Conservation (phyloP, 2,797 vertebrate genomes). For the Enoplosus armatus region DNA sequence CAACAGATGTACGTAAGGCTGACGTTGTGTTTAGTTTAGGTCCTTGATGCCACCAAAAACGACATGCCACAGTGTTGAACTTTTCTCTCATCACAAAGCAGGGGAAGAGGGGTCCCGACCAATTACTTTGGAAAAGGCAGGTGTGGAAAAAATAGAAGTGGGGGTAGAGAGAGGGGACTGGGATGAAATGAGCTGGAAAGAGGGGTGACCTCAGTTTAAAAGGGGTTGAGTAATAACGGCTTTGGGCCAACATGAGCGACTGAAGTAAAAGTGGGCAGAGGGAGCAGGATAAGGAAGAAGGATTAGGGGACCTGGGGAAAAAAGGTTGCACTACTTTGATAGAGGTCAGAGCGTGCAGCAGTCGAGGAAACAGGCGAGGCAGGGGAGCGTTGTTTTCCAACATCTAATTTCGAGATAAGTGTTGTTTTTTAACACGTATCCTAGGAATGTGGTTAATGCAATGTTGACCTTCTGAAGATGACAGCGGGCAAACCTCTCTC, state of each 20-base stretch:
- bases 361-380: constrained; percentile 24
- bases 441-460: constrained; percentile 65
- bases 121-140: constrained; percentile 63
- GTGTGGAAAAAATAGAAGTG: constrained; percentile 36
- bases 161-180: constrained; percentile 22
- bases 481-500: constrained; percentile 62
- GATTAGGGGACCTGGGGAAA: constrained; percentile 64
- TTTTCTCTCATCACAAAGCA: constrained; percentile 80
- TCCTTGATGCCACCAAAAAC: constrained; percentile 82
- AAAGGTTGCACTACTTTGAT: constrained; percentile 64
- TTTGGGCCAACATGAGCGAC: constrained; percentile 56
- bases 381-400: constrained; percentile 52
- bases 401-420: constrained; percentile 59
- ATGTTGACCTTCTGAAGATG: constrained; percentile 81
- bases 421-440: constrained; percentile 47
- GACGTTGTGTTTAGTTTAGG: constrained; percentile 77
- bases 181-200: constrained; percentile 67
- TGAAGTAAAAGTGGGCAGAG: constrained; percentile 60
- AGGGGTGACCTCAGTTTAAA: constrained; percentile 74
- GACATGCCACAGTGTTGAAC: constrained; percentile 89
- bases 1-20: constrained; percentile 66
- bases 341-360: constrained; percentile 67
- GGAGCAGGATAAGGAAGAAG: constrained; percentile 68
- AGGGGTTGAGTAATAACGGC: constrained; percentile 59
- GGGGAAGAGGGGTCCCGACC: constrained; percentile 82